Base-by-base conservation (phyloP, 2,113 vertebrate species). In the Lepus americanus region DNA sequence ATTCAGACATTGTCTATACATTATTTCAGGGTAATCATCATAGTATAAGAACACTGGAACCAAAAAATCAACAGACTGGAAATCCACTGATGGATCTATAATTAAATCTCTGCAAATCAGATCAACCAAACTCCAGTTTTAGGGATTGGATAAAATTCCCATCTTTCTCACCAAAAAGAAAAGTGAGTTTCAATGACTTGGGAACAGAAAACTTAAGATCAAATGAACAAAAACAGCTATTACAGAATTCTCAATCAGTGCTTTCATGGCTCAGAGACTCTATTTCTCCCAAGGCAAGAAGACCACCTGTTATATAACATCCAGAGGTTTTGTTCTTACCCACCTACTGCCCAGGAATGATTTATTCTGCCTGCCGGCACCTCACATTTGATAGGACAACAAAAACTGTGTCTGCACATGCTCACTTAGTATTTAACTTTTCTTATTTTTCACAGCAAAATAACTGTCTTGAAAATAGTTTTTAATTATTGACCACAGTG, bases 321-420 rank as follows among this genome's bases (percentile, higher is more conserved):
- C 33, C 31, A 53, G 53, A 93, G 70, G 36, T 87, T 89, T 69
- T 70, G 31, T 74, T 64, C 67, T 92, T 66, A 78, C 20, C 90
- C 10, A 91, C n/a, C 44, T 80, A 51, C 3, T 39, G 22, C n/a
- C 61, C 2, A 6, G 31, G 36, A 96, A 95, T 95, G 76, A 49
- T 39, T 95, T 55, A 63, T 53, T 92, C 92, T 84, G 44, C 66
- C 19, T 87, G 61, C 9, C 67, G 89, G n/a, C 88, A 44, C 85
- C 55, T 81, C 82, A 49, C 3, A 87, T 92, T 90, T 77, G 81
- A 85, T 61, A 80, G 29, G 14, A 63, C 89, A 91, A 88, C 51
- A 74, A 97, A 91, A 97, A 96, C 23, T 90, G 90, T 94, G 36
- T 94, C 84, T 95, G 70, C 17, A 86, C 23, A 82, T 77, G 72